A percentile compares a stretch with the other conserved stretches of the same genome.
Evolutionary conservation across 2,888 invertebrate species (phyloP).

Genomic region (Chrysomela aeneicollis): DNA sequence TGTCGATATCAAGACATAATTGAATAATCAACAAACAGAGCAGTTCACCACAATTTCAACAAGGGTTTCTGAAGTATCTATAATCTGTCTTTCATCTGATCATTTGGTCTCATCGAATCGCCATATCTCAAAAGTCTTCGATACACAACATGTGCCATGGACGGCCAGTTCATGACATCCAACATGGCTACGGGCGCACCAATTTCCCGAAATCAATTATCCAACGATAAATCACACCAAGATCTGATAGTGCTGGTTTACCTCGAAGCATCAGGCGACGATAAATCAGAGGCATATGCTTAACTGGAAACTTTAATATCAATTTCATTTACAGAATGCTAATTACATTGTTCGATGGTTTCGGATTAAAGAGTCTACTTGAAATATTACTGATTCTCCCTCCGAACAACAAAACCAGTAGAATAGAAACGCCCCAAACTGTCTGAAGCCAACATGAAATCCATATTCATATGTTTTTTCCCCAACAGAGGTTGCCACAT

Average conservation of each 20-base stretch:
- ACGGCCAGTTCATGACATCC: neutral
- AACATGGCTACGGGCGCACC: neutral
- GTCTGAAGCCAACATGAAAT: too few species aligned
- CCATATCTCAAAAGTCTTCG: neutral
- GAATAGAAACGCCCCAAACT: too few species aligned
- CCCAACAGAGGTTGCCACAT: too few species aligned
- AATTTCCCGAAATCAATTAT: conserved; percentile 23
- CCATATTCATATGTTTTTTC: too few species aligned
- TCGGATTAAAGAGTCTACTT: conserved; percentile 11
- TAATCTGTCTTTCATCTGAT: neutral
- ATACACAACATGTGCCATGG: neutral
- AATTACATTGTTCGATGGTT: conserved; percentile 43
- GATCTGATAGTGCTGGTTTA: conserved; percentile 19
- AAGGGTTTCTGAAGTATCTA: too few species aligned
- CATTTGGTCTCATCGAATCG: neutral
- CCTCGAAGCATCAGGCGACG: neutral
- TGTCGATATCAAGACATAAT: too few species aligned
- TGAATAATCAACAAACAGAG: too few species aligned
- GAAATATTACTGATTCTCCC: neutral
- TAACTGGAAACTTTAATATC: conserved; percentile 47
- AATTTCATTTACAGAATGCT: conserved; percentile 47
- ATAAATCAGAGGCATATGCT: conserved; percentile 31
- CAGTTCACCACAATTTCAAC: too few species aligned
- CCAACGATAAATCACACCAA: conserved; percentile 14
- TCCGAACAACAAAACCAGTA: too few species aligned